phyloP scores from a whole-genome alignment of 2,113 vertebrate species.

The Nestor notabilis region DNA sequence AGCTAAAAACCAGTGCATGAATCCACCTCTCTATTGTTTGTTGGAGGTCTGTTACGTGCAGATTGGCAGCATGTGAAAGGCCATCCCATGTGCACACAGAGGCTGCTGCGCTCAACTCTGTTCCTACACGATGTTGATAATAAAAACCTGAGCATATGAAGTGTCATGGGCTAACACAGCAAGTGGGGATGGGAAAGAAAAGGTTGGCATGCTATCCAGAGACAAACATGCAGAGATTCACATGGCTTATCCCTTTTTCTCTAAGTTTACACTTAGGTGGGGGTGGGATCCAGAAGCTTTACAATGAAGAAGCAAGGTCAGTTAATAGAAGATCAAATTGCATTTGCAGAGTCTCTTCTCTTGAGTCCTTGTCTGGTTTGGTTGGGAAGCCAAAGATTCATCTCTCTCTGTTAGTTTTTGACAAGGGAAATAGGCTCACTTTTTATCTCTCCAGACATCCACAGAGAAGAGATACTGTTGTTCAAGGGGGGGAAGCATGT shows the following conservation, averaged over 20 bases:
- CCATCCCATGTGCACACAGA: background rate
- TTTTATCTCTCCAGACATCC: background rate
- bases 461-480: background rate
- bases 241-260: background rate
- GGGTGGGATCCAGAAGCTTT: background rate
- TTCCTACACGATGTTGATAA: background rate
- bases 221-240: background rate
- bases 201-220: background rate
- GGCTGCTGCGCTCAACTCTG: background rate
- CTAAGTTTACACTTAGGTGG: background rate
- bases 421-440: background rate
- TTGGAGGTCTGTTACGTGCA: background rate
- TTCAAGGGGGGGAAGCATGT: background rate
- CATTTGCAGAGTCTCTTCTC: background rate
- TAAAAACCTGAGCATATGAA: background rate
- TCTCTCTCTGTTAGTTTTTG: background rate
- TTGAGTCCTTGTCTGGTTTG: background rate
- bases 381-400: background rate
- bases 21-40: fast-evolving
- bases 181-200: background rate
- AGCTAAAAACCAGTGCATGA: fast-evolving
- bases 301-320: background rate
- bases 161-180: background rate
- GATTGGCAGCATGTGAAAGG: background rate
- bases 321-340: background rate